These are phyloP conservation scores for Meiosimyza decipiens DNA, from an alignment of 2,888 invertebrate species.

Conservation along the genomic window DNA sequence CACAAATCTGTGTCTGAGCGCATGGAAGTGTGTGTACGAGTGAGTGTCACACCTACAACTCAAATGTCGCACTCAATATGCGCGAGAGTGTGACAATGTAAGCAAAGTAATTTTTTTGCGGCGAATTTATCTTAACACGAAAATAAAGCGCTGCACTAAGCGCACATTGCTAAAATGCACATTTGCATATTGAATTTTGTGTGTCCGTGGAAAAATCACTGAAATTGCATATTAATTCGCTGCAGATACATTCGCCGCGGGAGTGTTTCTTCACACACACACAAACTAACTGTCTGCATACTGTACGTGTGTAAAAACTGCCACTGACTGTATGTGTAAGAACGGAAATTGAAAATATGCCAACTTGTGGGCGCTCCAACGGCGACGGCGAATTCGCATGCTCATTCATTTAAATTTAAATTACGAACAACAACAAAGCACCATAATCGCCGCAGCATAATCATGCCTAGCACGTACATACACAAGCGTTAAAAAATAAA, in stretches of 20 bases:
- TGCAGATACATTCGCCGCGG: conserved; percentile 22
- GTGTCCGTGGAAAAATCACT: background rate
- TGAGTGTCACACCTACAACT: conserved; percentile 29
- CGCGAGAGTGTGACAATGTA: background rate
- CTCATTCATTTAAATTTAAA: conserved; percentile 61
- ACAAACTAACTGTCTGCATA: background rate
- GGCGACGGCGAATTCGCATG: conserved; percentile 24
- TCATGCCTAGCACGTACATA: conserved; percentile 35
- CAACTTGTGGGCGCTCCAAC: conserved; percentile 63
- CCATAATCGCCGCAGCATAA: conserved; percentile 15
- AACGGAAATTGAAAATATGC: conserved; percentile 66
- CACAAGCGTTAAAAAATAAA: background rate
- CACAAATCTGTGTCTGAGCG: background rate
- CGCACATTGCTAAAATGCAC: background rate
- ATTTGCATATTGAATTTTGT: background rate
- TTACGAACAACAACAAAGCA: conserved; percentile 26
- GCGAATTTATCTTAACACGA: conserved; percentile 21
- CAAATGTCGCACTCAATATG: background rate
- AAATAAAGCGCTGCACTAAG: background rate
- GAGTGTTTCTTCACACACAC: background rate
- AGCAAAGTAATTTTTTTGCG: conserved; percentile 2
- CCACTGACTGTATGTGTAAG: conserved; percentile 24
- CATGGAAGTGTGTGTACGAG: background rate
- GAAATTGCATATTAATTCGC: background rate
- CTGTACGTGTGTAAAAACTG: background rate